Conservation (phyloP, 2,888 invertebrate species). For the Stenchaetothrips biformis region DNA sequence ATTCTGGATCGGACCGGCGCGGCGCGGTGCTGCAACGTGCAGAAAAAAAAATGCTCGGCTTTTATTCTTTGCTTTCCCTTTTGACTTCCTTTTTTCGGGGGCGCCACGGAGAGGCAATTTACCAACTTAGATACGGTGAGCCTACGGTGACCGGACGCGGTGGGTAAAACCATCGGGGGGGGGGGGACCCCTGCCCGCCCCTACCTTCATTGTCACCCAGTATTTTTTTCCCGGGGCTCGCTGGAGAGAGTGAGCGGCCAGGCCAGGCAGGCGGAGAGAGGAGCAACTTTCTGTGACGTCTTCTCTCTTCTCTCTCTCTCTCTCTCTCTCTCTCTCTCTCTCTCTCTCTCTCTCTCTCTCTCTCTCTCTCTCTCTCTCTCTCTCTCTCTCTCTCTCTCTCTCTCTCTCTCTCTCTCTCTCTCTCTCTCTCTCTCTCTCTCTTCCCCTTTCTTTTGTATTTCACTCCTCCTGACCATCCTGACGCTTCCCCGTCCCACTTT, state of each 20-base stretch:
- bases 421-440: background rate
- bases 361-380: background rate
- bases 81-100: too few species aligned
- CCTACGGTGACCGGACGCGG: conserved; percentile 16
- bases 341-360: background rate
- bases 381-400: background rate
- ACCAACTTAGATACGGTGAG: conserved; percentile 14
- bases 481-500: background rate
- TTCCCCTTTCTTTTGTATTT: background rate
- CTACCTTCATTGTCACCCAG: too few species aligned
- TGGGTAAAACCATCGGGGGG: background rate
- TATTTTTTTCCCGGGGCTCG: background rate
- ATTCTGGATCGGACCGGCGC: background rate
- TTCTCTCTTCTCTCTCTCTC: background rate
- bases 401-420: background rate
- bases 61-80: too few species aligned
- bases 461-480: background rate
- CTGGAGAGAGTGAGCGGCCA: background rate
- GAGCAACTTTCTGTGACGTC: background rate
- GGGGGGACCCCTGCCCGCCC: background rate
- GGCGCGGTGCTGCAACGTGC: background rate
- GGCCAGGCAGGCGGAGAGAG: background rate
- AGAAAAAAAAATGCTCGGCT: too few species aligned
- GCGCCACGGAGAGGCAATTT: conserved; percentile 17
- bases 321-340: conserved; percentile 4